Base-by-base conservation (phyloP, 2,113 vertebrate genomes). In the Callocephalon fimbriatum region DNA sequence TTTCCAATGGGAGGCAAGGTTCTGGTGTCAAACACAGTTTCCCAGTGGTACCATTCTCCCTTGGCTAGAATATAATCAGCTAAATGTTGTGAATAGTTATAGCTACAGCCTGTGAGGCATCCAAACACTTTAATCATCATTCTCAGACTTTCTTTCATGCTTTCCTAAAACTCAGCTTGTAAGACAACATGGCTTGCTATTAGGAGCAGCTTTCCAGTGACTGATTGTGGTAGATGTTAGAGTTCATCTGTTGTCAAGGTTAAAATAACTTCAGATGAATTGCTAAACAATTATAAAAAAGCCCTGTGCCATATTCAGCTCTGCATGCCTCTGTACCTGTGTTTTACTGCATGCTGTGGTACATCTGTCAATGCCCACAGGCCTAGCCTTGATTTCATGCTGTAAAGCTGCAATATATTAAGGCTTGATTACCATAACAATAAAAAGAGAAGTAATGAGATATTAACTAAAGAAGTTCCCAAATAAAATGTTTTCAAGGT, bases 311-410 rank as follows among this genome's bases (percentile, higher is more conserved):
- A 95, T 96, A 96, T 40, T 76, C 35, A 74, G 95, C 94, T 95
- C 88, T 62, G 92, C 37, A 15, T 92, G 86, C 68, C 84, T 90
- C 91, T 59, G 17, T 96, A 88, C 97, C 96, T 98, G 93, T 93
- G 93, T 95, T 96, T 96, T 90, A 88, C 90, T 42, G 51, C 98
- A 98, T 92, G 97, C 98, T 98, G 98, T 38, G 77, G 86, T 96
- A 96, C 98, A 98, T 98, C 98, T 98, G 98, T 96, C 72, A 71
- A 74, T 96, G 97, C 97, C 98, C 66, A 83, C 96, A 98, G 97
- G 98, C 96, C 96, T 95, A 96, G 96, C 96, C 81, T 91, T 97
- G 76, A 77, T 93, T 88, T 93, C 58, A 31, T 87, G 72, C 97
- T 96, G 75, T 61, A 53, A 96, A 97, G 71, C 89, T 76, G 65